phyloP scores from a whole-genome alignment of 2,113 vertebrate species.

The Burhinus bistriatus region DNA sequence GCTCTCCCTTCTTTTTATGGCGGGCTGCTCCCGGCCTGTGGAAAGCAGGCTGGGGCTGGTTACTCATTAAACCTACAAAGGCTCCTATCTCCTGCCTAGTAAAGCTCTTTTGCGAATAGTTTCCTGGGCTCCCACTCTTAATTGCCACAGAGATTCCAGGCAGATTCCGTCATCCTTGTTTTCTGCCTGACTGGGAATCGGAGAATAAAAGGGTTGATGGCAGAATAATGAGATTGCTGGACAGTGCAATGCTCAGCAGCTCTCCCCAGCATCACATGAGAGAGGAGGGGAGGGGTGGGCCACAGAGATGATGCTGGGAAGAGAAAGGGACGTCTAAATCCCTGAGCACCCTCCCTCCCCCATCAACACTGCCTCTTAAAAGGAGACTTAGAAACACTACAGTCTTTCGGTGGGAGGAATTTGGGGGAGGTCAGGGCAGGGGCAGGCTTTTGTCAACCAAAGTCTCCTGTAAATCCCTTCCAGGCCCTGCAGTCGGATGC shows the following conservation, averaged over 20 bases:
- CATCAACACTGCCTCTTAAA: not conserved
- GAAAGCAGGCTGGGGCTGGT: not conserved
- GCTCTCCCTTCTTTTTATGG: not conserved
- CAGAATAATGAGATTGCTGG: conserved; percentile 65
- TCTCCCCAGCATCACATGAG: conserved; percentile 51
- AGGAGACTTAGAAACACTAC: not conserved
- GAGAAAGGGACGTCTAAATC: conserved; percentile 9
- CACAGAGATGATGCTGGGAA: not conserved
- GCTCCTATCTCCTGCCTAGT: not conserved
- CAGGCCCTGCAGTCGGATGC: not conserved
- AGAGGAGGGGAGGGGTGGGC: not conserved
- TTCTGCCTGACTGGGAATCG: conserved; percentile 72
- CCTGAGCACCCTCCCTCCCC: conserved; percentile 23
- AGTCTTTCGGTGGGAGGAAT: conserved; percentile 15
- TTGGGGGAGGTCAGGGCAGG: conserved; percentile 9
- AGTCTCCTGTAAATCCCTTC: not conserved
- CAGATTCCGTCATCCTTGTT: conserved; percentile 66
- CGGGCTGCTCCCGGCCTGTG: not conserved
- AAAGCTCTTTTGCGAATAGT: conserved; percentile 24
- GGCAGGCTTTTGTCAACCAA: conserved; percentile 14
- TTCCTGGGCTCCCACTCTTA: conserved; percentile 47
- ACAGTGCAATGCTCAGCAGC: conserved; percentile 72
- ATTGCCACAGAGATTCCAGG: conserved; percentile 55
- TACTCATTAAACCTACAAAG: conserved; percentile 56
- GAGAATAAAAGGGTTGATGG: conserved; percentile 73